Percentiles rank a stretch among this genome's conserved stretches.
These are phyloP conservation scores for Gallinago nigripennis DNA, from an alignment of 2,797 vertebrate genomes.

Conservation along the genomic window DNA sequence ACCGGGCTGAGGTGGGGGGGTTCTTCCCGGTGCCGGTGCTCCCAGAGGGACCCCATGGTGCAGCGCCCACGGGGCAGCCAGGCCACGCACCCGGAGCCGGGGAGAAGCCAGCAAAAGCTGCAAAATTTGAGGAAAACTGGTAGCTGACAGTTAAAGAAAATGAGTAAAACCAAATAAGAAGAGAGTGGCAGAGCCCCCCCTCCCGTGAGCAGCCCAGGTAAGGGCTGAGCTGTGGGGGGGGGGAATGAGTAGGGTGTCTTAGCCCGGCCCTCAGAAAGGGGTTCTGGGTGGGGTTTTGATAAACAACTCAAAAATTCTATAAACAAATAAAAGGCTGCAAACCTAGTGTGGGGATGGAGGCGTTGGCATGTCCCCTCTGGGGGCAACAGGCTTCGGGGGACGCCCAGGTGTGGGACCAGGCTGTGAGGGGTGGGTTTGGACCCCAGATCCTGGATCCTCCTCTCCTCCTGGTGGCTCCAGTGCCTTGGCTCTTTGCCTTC, in stretches of 20 bases:
- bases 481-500: accelerated
- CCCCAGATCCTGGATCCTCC: not conserved
- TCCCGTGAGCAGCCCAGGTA: not conserved
- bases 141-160: not conserved
- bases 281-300: too few species aligned
- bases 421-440: not conserved
- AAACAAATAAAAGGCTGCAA: not conserved
- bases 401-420: accelerated
- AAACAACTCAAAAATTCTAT: not conserved
- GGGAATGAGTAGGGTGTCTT: not conserved
- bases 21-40: too few species aligned
- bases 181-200: not conserved
- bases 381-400: not conserved
- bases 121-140: not conserved
- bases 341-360: not conserved
- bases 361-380: not conserved
- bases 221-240: not conserved
- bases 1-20: not conserved
- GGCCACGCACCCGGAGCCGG: not conserved
- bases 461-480: accelerated
- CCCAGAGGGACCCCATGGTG: too few species aligned
- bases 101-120: not conserved
- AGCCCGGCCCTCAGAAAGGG: too few species aligned
- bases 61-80: accelerated
- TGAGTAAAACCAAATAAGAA: not conserved